These are phyloP conservation scores for Solea senegalensis DNA, from an alignment of 2,113 vertebrate genomes.

Conservation along the genomic window DNA sequence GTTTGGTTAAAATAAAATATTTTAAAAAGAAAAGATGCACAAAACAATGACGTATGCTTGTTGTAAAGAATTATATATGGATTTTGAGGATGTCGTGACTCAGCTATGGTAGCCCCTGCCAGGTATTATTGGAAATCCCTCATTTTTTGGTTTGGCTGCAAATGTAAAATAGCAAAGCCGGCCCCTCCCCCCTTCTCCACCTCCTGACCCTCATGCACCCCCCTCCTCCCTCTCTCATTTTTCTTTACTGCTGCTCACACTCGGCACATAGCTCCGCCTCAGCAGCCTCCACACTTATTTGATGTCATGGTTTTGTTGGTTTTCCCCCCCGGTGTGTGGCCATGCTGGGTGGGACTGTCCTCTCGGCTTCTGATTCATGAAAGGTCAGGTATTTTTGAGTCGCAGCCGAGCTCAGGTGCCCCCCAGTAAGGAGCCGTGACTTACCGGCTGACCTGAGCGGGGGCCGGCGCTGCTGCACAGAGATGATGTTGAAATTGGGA, in stretches of 20 bases:
- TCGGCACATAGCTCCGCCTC: conserved; percentile 57
- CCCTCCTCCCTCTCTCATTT: conserved; percentile 15
- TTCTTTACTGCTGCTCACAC: conserved; percentile 49
- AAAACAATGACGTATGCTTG: too few relatives aligned
- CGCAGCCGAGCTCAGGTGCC: conserved; percentile 49
- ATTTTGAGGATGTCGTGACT: not conserved
- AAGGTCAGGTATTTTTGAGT: conserved; percentile 69
- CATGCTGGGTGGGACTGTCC: conserved; percentile 55
- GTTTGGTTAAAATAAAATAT: too few relatives aligned
- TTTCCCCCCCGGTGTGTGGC: conserved; percentile 45
- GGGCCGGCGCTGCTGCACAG: conserved; percentile 13
- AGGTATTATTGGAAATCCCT: conserved; percentile 38
- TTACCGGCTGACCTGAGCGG: conserved; percentile 28
- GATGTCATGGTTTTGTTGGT: conserved; percentile 65
- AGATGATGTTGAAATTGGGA: conserved; percentile 30
- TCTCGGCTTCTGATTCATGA: conserved; percentile 32
- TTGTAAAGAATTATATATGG: not conserved
- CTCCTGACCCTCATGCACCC: conserved; percentile 63
- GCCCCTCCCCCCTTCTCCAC: conserved; percentile 51
- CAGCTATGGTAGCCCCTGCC: not conserved
- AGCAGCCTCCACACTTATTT: conserved; percentile 53
- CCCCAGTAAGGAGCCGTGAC: conserved; percentile 27
- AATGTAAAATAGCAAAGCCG: conserved; percentile 43
- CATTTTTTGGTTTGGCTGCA: conserved; percentile 37
- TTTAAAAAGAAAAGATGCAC: too few relatives aligned